Evolutionary conservation across 2,888 invertebrate species (phyloP).

Genomic region (Pomacea canaliculata): DNA sequence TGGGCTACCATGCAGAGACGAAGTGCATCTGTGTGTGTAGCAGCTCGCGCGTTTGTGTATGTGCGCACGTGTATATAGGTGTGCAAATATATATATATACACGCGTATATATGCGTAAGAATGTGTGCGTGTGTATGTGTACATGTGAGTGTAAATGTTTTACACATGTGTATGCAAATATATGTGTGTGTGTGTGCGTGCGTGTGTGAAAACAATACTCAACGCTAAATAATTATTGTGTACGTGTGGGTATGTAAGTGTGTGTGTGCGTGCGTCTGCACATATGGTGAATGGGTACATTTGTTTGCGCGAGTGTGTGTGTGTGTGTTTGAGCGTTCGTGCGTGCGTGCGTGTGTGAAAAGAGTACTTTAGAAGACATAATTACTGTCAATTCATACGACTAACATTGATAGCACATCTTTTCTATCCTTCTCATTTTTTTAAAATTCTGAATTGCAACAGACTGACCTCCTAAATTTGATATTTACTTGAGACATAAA

Average conservation of each 20-base stretch:
- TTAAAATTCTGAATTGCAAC: too few relatives aligned
- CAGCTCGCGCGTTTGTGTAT: background rate
- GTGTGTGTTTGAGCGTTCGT: too few relatives aligned
- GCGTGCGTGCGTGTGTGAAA: too few relatives aligned
- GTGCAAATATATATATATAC: background rate
- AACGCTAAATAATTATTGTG: too few relatives aligned
- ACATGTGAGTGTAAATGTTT: background rate
- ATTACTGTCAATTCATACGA: too few relatives aligned
- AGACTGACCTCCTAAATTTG: too few relatives aligned
- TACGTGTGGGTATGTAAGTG: background rate
- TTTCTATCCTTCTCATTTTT: too few relatives aligned
- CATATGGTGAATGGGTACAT: background rate
- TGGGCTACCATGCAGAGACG: background rate
- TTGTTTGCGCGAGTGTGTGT: too few relatives aligned
- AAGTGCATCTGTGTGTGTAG: background rate
- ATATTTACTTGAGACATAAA: too few relatives aligned
- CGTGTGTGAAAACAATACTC: background rate
- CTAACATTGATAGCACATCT: too few relatives aligned
- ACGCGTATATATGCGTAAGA: background rate
- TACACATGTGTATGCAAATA: background rate
- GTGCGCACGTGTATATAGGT: background rate
- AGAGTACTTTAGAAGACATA: too few relatives aligned
- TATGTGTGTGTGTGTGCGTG: slow-evolving; percentile 12
- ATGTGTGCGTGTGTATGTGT: slow-evolving; percentile 13
- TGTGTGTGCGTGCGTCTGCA: background rate